These are phyloP conservation scores for Plusia festucae DNA, from an alignment of 2,888 invertebrate genomes.

Conservation along the genomic window DNA sequence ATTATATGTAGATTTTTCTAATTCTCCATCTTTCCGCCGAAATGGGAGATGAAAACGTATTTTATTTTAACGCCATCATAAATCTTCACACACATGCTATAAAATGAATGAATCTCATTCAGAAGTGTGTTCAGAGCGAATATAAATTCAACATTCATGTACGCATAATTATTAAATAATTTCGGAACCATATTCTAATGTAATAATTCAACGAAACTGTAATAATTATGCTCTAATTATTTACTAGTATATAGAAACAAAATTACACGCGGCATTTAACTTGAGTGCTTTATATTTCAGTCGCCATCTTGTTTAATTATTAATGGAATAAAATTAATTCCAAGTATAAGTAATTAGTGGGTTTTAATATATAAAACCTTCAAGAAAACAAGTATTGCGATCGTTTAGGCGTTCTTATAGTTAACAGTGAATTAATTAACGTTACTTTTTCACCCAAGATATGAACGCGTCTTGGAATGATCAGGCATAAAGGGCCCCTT, in stretches of 20 bases:
- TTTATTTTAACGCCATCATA: slow-evolving; percentile 84
- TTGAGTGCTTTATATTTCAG: slow-evolving; percentile 4
- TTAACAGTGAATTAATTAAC: slow-evolving; percentile 17
- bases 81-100: slow-evolving; percentile 78
- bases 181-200: slow-evolving; percentile 6
- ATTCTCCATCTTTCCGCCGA: slow-evolving; percentile 73
- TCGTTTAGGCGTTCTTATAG: slow-evolving; percentile 1
- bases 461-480: slow-evolving; percentile 67
- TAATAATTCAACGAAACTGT: slow-evolving; percentile 21
- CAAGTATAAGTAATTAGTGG: not conserved
- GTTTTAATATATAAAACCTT: not conserved
- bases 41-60: slow-evolving; percentile 82
- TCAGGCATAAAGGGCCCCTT: slow-evolving; percentile 73
- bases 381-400: not conserved
- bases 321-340: slow-evolving; percentile 8
- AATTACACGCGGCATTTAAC: slow-evolving; percentile 14
- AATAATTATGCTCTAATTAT: slow-evolving; percentile 24
- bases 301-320: slow-evolving; percentile 19
- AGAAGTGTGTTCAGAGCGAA: slow-evolving; percentile 68
- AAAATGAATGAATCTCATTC: slow-evolving; percentile 78
- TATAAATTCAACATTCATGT: slow-evolving; percentile 76
- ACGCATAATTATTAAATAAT: slow-evolving; percentile 39
- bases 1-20: slow-evolving; percentile 83
- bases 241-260: slow-evolving; percentile 33
- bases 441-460: slow-evolving; percentile 46